Base-by-base conservation (phyloP, 2,113 vertebrate species). In the Xiphophorus hellerii region DNA sequence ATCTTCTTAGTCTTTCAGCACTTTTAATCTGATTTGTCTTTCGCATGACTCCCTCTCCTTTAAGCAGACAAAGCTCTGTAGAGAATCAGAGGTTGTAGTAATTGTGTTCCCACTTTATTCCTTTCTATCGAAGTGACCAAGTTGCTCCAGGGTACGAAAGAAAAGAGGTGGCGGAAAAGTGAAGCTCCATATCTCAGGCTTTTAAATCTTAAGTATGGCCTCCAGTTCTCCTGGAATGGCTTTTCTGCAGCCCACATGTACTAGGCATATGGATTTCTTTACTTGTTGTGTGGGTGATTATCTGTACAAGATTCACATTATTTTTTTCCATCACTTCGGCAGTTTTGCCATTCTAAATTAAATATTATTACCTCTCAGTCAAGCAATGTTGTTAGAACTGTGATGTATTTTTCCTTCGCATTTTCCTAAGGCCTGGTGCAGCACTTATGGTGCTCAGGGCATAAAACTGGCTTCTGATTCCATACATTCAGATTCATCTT, bases 41-140 rank as follows among this genome's bases (percentile, higher is more conserved):
- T 77, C 35, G 70, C n/a, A n/a, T 37, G 33, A 10, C 3, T 54
- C 73, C 58, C 66, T 48, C 78, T 84, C 76, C 74, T 83, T 84
- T 71, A 76, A 76, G 74, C 39, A 70, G 70, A 79, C 78, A 71
- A 73, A 10, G 48, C 51, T 80, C 71, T 82, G 83, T 88, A 90
- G 90, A 92, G 84, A 88, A 87, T 68, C 65, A 72, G 77, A 84
- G 73, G 74, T 78, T 80, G 75, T 67, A 13, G 83, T 91, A 89
- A 93, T 90, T 91, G 81, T 77, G 74, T 87, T 86, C 89, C 77
- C 81, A 82, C 85, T 88, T 89, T 71, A 84, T 83, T 88, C 87
- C 83, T 66, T 64, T 74, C 78, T 77, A 17, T 76, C 73, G 84
- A 89, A 70, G 78, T 74, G 78, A 81, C 70, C 64, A 22, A 39